phyloP scores from a whole-genome alignment of 2,888 invertebrate genomes.

The Stratiomys singularior region DNA sequence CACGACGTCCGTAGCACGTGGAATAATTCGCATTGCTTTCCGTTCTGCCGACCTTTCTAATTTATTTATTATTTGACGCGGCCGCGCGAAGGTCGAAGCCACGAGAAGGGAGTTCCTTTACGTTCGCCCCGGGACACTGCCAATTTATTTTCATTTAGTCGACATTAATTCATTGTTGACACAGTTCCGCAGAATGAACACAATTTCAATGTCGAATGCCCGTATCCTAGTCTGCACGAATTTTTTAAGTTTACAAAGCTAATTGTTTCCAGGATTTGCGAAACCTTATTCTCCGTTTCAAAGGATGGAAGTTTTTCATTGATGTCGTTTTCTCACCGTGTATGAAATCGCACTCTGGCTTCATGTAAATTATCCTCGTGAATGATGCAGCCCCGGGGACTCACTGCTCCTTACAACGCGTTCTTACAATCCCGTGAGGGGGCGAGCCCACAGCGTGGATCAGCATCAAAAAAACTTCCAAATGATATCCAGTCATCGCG shows the following conservation, averaged over 20 bases:
- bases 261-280: neutral
- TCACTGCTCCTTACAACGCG: neutral
- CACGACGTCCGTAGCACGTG: neutral
- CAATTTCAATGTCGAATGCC: neutral
- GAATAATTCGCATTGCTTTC: neutral
- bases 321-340: neutral
- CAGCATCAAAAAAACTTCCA: neutral
- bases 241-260: neutral
- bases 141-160: constrained; percentile 26
- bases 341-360: neutral
- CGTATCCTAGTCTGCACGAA: neutral
- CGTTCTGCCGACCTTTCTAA: constrained; percentile 15
- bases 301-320: neutral
- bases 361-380: neutral
- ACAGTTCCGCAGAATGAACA: neutral
- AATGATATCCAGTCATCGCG: neutral
- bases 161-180: constrained; percentile 24
- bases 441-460: neutral
- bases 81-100: neutral
- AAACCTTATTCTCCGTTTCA: neutral
- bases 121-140: constrained; percentile 18
- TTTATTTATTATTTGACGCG: constrained; percentile 1
- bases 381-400: neutral
- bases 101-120: constrained; percentile 24
- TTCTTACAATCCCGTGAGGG: neutral